Evolutionary conservation across 2,113 vertebrate genomes (phyloP).

Genomic region (Entelurus aequoreus): DNA sequence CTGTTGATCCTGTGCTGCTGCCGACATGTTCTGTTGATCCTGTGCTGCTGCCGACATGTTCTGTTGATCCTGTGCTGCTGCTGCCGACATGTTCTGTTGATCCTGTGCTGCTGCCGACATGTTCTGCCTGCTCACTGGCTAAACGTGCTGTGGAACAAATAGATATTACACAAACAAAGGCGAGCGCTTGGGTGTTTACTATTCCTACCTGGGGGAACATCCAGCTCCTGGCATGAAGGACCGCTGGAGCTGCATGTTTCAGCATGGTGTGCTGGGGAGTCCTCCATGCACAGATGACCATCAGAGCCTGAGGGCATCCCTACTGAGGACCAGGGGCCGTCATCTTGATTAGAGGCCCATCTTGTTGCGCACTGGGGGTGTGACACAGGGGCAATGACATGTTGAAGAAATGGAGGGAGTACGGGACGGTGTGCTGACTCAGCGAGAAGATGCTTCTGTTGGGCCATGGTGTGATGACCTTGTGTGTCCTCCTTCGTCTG

Average conservation of each 20-base stretch:
- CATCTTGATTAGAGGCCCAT: neutral
- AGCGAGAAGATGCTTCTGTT: neutral
- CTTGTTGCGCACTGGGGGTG: slow-evolving; percentile 2
- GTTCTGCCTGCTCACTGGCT: slow-evolving; percentile 23
- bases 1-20: too few species aligned
- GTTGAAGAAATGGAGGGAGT: slow-evolving; percentile 20
- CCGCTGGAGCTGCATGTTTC: slow-evolving; percentile 5
- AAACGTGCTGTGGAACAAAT: slow-evolving; percentile 53
- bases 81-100: slow-evolving; percentile 4
- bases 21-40: too few species aligned
- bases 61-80: too few species aligned
- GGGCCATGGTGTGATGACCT: slow-evolving; percentile 47
- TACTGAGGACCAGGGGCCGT: slow-evolving; percentile 15
- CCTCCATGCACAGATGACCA: slow-evolving; percentile 15
- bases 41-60: too few species aligned
- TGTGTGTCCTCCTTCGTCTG: slow-evolving; percentile 49
- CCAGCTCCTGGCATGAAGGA: slow-evolving; percentile 47
- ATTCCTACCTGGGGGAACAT: slow-evolving; percentile 62
- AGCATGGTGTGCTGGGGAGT: slow-evolving; percentile 11
- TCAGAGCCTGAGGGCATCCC: slow-evolving; percentile 3
- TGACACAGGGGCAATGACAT: neutral
- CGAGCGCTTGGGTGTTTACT: neutral
- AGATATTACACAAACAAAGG: neutral
- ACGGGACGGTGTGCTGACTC: slow-evolving; percentile 14
- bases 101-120: slow-evolving; percentile 21